A percentile compares a stretch with the other conserved stretches of the same genome.
phyloP scores from a whole-genome alignment of 2,113 vertebrate species.

The Lucifuga dentata region DNA sequence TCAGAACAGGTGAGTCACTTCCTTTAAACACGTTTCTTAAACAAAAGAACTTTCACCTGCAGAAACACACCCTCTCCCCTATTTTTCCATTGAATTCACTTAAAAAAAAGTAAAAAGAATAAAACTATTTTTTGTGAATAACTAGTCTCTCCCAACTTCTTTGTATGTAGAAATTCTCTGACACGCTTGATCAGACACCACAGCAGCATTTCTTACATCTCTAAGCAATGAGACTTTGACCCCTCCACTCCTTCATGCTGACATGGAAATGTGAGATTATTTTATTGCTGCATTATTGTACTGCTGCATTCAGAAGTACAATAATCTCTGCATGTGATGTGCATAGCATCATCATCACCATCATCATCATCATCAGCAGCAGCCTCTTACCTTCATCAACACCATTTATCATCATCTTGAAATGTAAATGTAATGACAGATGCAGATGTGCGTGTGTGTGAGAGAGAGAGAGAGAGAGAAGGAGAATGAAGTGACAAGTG shows the following conservation, averaged over 20 bases:
- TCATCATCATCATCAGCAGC: too few relatives aligned
- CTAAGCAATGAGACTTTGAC: conserved; percentile 41
- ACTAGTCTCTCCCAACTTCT: too few relatives aligned
- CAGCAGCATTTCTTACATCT: neutral
- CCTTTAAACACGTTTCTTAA: neutral
- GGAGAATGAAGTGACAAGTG: too few relatives aligned
- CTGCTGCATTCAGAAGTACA: neutral
- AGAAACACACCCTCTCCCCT: neutral
- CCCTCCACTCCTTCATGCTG: conserved; percentile 39
- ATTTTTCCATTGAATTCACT: rapidly evolving
- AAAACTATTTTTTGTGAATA: neutral
- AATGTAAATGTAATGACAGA: too few relatives aligned
- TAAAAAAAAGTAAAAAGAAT: neutral
- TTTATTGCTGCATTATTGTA: conserved; percentile 32
- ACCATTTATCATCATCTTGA: too few relatives aligned
- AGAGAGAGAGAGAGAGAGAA: too few relatives aligned
- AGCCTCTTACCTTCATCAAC: too few relatives aligned
- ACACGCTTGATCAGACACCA: neutral
- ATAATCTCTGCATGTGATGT: neutral
- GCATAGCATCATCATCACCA: neutral
- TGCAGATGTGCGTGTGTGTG: too few relatives aligned
- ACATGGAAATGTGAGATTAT: conserved; percentile 6
- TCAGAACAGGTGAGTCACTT: conserved; percentile 8
- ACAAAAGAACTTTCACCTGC: neutral
- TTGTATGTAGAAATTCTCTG: neutral